Conservation (phyloP, 2,888 invertebrate species). For the Bruchidius siliquastri region DNA sequence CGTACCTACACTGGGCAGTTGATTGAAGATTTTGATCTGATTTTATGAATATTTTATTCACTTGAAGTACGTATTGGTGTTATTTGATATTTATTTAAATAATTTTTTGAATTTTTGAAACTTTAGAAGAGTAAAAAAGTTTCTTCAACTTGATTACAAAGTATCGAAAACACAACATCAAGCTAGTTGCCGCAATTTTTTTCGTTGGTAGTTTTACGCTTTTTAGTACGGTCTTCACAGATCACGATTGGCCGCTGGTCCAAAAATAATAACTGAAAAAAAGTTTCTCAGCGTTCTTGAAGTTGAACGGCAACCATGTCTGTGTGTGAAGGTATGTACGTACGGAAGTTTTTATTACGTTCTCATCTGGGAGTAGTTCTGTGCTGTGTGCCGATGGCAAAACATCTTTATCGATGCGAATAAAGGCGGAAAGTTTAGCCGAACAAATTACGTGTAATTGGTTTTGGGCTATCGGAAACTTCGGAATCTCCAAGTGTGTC, state of each 20-base stretch:
- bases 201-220: too few relatives aligned
- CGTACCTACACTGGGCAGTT: too few relatives aligned
- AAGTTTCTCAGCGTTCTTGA: background rate
- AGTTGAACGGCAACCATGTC: background rate
- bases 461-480: background rate
- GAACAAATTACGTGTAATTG: background rate
- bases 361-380: background rate
- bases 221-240: background rate
- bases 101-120: too few relatives aligned
- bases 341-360: background rate
- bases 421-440: background rate
- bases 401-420: background rate
- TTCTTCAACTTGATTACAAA: too few relatives aligned
- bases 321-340: background rate
- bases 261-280: background rate
- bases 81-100: too few relatives aligned
- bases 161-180: too few relatives aligned
- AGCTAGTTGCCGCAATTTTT: too few relatives aligned
- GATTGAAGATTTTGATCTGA: too few relatives aligned
- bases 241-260: background rate
- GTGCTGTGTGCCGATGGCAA: background rate
- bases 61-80: too few relatives aligned
- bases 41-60: too few relatives aligned
- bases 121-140: too few relatives aligned
- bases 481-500: background rate